phyloP scores from a whole-genome alignment of 2,113 vertebrate species.

The Vimba vimba region DNA sequence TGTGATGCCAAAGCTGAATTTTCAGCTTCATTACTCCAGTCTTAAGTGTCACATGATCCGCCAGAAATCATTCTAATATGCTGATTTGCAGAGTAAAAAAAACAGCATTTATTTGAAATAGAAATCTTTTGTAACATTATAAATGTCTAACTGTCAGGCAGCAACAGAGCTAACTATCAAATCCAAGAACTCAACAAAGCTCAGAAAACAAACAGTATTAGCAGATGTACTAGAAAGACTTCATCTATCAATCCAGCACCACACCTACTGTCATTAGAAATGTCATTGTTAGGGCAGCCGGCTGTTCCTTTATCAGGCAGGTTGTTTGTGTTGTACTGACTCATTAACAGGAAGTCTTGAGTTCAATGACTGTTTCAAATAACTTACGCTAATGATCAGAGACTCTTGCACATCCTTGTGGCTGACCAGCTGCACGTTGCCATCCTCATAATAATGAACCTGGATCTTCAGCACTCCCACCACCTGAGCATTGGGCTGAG shows the following conservation, averaged over 20 bases:
- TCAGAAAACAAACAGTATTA: too few species aligned
- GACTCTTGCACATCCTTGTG: slow-evolving; percentile 93
- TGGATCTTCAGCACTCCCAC: slow-evolving; percentile 92
- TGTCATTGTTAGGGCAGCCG: neutral
- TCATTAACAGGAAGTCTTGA: neutral
- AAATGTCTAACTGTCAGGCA: too few species aligned
- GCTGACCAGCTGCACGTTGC: slow-evolving; percentile 95
- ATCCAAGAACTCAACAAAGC: too few species aligned
- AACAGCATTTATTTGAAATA: too few species aligned
- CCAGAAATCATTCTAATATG: too few species aligned
- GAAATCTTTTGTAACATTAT: too few species aligned
- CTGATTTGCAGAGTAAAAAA: too few species aligned
- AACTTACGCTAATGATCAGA: slow-evolving; percentile 86
- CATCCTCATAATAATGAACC: slow-evolving; percentile 98
- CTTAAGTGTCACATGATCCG: too few species aligned
- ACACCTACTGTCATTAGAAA: neutral
- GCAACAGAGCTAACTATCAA: too few species aligned
- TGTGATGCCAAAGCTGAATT: too few species aligned
- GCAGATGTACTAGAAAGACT: neutral
- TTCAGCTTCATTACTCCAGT: too few species aligned
- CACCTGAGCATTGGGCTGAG: slow-evolving; percentile 85
- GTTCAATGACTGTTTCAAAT: neutral
- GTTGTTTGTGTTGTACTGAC: neutral
- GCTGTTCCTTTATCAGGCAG: neutral
- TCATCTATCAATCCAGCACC: neutral